Conservation (phyloP, 2,888 invertebrate species). For the Thecophora atra region DNA sequence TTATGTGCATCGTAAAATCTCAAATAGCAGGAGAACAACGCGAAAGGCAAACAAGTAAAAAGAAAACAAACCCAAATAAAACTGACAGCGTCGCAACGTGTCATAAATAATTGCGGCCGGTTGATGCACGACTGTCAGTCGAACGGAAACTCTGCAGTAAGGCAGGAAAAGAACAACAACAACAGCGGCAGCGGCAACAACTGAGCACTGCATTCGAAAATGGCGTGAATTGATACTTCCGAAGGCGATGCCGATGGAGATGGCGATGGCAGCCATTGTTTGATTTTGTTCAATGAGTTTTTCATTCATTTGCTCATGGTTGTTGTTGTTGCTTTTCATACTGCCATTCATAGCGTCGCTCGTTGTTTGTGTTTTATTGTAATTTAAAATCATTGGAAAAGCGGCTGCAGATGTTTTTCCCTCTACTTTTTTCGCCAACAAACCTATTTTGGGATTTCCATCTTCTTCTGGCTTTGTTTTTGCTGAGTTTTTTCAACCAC, state of each 20-base stretch:
- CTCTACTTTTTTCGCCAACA: background rate
- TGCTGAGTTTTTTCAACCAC: background rate
- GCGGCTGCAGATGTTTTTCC: background rate
- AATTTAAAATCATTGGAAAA: slow-evolving; percentile 11
- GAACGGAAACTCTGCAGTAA: background rate
- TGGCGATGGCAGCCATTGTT: slow-evolving; percentile 19
- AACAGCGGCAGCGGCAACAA: background rate
- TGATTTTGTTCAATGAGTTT: slow-evolving; percentile 10
- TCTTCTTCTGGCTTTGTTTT: background rate
- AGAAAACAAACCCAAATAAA: slow-evolving; percentile 19
- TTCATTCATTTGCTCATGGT: slow-evolving; percentile 1
- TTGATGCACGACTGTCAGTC: slow-evolving; percentile 18
- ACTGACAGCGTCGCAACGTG: slow-evolving; percentile 43
- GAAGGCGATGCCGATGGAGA: background rate
- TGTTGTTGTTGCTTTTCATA: slow-evolving; percentile 12
- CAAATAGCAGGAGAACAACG: background rate
- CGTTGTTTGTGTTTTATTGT: slow-evolving; percentile 1
- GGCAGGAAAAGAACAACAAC: background rate
- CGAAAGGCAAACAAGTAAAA: background rate
- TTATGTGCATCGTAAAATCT: background rate
- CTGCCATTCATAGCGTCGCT: background rate
- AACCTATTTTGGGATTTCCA: too few species aligned
- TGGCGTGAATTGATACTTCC: slow-evolving; percentile 12
- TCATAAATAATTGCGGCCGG: slow-evolving; percentile 44
- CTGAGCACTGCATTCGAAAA: background rate